Evolutionary conservation across 2,113 vertebrate species (phyloP), one percentile per base, ranked within the genome.

Genomic region (Lepisosteus osseus): DNA sequence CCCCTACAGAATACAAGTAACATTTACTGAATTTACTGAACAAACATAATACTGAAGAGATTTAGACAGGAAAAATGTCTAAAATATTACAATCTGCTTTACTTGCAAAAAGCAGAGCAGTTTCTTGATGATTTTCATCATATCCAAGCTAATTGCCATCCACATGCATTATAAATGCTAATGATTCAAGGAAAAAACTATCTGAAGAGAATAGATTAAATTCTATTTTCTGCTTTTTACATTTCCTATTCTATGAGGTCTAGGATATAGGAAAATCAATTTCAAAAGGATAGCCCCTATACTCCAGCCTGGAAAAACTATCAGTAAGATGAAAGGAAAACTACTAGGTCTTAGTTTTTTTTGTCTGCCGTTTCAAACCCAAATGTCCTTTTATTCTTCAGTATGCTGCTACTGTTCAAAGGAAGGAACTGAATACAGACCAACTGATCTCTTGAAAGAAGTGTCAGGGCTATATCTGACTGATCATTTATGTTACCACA

Each of bases 181-280:
- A 51, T 51, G 47, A 2, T 51, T 51, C 47, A 51, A 51, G 47
- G 47, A 9, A 51, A 6, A 51, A 51, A 51, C 61, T 74, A 70
- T 74, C 80, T 75, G 9, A 78, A 83, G 76, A 84, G 83, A 84
- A 51, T 80, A 82, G 75, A 77, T 84, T 79, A 74, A 51, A 51
- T 75, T 76, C 71, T 74, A 71, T 47, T 79, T 86, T 82, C 86
- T 87, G 87, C 85, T 88, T 85, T 83, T 83, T 79, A 84, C 81
- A 86, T 88, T 85, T 88, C 80, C 85, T 86, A 82, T 82, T 80
- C 79, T 73, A 77, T 79, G 85, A 86, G 79, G 84, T 85, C 82
- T 76, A 79, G 75, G 71, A 69, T 65, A 79, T 76, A 83, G 80
- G 80, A 81, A 83, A 80, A 81, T 79, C 68, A 74, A 81, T 75